These are phyloP conservation scores for Diadumene lineata DNA, from an alignment of 92 coral and sea anemone species.

Conservation along the genomic window DNA sequence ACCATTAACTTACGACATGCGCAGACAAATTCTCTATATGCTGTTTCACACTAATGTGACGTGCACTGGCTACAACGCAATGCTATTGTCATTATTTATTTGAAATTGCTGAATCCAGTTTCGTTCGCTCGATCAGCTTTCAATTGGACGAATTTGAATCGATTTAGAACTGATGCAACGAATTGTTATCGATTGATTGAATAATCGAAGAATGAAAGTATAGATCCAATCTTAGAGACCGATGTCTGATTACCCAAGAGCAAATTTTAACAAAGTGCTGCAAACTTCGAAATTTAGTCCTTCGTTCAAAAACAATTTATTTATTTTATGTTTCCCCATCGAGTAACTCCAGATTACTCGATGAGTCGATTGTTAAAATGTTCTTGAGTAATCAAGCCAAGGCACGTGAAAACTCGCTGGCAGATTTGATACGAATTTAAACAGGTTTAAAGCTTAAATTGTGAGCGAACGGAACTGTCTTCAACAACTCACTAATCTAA, in stretches of 20 bases:
- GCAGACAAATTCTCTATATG: too few relatives aligned
- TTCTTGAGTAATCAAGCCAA: background rate
- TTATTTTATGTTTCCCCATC: too few relatives aligned
- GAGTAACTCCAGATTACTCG: background rate
- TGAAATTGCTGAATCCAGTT: background rate
- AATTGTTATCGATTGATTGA: background rate
- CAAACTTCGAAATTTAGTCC: too few relatives aligned
- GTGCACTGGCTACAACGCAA: too few relatives aligned
- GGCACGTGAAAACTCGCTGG: slow-evolving; percentile 29
- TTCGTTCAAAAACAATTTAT: too few relatives aligned
- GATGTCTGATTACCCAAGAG: background rate
- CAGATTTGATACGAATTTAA: background rate
- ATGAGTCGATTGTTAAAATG: background rate
- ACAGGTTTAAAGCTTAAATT: background rate
- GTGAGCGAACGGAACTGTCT: slow-evolving; percentile 12
- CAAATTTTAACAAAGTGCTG: too few relatives aligned
- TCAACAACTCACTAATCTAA: background rate
- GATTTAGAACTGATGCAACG: background rate
- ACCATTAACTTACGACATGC: too few relatives aligned
- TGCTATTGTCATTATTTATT: too few relatives aligned
- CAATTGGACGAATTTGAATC: background rate
- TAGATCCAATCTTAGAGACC: too few relatives aligned
- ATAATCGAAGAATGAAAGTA: background rate
- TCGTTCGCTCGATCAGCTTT: slow-evolving; percentile 22
- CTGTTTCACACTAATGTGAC: too few relatives aligned